phyloP scores from a whole-genome alignment of 2,113 vertebrate species.

The Euleptes europaea region DNA sequence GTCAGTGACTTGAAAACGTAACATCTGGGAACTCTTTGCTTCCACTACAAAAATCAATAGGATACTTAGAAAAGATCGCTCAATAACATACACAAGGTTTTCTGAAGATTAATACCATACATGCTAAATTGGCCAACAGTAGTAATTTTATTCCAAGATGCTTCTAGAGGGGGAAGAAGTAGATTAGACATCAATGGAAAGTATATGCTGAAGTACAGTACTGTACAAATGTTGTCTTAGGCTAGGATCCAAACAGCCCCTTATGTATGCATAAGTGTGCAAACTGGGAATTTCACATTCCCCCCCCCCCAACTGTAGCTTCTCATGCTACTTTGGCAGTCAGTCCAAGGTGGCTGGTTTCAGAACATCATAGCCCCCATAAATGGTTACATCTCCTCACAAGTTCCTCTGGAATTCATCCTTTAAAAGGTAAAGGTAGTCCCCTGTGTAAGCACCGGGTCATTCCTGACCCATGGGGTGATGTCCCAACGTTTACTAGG shows the following conservation, averaged over 20 bases:
- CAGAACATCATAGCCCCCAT: too few relatives aligned
- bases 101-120: slow-evolving; percentile 65
- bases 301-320: slow-evolving; percentile 16
- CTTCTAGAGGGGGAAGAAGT: slow-evolving; percentile 52
- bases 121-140: slow-evolving; percentile 52
- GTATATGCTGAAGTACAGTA: slow-evolving; percentile 31
- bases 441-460: too few relatives aligned
- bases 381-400: too few relatives aligned
- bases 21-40: slow-evolving; percentile 52
- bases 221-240: slow-evolving; percentile 56
- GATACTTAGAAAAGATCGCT: slow-evolving; percentile 35
- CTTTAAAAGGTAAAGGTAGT: too few relatives aligned
- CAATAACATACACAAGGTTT: slow-evolving; percentile 24
- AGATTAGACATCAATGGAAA: slow-evolving; percentile 49
- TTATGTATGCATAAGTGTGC: background rate
- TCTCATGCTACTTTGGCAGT: background rate
- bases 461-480: too few relatives aligned
- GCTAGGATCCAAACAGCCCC: background rate
- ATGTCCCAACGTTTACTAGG: too few relatives aligned
- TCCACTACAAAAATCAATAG: slow-evolving; percentile 45
- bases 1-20: slow-evolving; percentile 39
- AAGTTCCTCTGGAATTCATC: too few relatives aligned
- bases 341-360: too few relatives aligned
- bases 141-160: slow-evolving; percentile 61
- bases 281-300: slow-evolving; percentile 41